Percentiles rank a stretch among this genome's conserved stretches.
These are phyloP conservation scores for Rhinella marina DNA, from an alignment of 2,797 vertebrate species.

Conservation along the genomic window DNA sequence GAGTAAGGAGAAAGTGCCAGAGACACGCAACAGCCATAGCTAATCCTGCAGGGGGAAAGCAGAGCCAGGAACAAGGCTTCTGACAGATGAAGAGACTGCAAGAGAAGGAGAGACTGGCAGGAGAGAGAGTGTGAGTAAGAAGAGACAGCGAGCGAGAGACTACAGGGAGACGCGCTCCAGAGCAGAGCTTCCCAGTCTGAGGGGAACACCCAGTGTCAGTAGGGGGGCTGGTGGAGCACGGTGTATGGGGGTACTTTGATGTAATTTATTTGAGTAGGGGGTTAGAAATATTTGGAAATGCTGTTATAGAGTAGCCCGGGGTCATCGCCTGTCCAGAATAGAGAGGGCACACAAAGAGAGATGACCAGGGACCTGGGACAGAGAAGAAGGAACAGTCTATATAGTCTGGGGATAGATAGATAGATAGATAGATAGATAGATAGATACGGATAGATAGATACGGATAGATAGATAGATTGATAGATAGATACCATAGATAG, in stretches of 20 bases:
- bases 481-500: not conserved
- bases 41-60: constrained; percentile 8
- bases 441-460: not conserved
- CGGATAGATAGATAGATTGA: not conserved
- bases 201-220: not conserved
- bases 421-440: not conserved
- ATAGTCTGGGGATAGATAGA: not conserved
- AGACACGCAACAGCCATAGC: not conserved
- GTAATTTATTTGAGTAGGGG: not conserved
- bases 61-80: no score
- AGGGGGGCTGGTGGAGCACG: not conserved
- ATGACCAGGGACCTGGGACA: not conserved
- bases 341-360: not conserved
- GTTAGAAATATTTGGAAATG: not conserved
- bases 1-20: constrained; percentile 37
- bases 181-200: not conserved
- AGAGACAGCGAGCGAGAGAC: constrained; percentile 24
- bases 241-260: not conserved
- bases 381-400: not conserved
- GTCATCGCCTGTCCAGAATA: not conserved
- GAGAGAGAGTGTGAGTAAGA: constrained; percentile 25
- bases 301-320: not conserved
- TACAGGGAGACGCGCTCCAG: not conserved
- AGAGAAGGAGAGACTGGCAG: constrained; percentile 13
- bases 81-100: constrained; percentile 39